A percentile compares a stretch with the other conserved stretches of the same genome.
Evolutionary conservation across 2,888 invertebrate species (phyloP).

Genomic region (Ganaspis brasiliensis): DNA sequence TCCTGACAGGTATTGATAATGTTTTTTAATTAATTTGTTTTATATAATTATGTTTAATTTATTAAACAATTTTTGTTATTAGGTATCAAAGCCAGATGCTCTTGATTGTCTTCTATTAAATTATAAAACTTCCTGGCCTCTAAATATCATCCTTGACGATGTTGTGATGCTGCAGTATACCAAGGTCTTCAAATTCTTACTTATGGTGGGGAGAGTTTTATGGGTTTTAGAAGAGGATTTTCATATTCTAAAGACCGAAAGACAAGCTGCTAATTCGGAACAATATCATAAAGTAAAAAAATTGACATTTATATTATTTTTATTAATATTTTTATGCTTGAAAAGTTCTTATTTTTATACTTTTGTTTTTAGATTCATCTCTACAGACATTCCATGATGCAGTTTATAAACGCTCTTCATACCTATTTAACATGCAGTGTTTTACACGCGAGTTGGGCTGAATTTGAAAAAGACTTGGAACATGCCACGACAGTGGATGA

Average conservation of each 20-base stretch:
- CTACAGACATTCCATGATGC: slow-evolving; percentile 88
- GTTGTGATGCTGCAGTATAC: slow-evolving; percentile 87
- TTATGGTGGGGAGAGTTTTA: slow-evolving; percentile 89
- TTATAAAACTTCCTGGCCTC: slow-evolving; percentile 89
- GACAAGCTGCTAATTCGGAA: slow-evolving; percentile 81
- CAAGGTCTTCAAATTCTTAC: slow-evolving; percentile 88
- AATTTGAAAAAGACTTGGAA: slow-evolving; percentile 86
- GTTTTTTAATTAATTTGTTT: no score
- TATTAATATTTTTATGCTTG: not conserved
- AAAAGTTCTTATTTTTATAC: slow-evolving; percentile 4
- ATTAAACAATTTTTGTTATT: slow-evolving; percentile 40
- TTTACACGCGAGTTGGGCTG: slow-evolving; percentile 88
- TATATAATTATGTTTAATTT: no score
- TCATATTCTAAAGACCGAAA: slow-evolving; percentile 84
- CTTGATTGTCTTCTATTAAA: slow-evolving; percentile 86
- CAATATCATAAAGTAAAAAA: slow-evolving; percentile 85
- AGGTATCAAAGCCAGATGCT: slow-evolving; percentile 83
- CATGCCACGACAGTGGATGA: slow-evolving; percentile 87
- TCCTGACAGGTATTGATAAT: no score
- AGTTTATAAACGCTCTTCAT: slow-evolving; percentile 88
- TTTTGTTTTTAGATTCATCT: slow-evolving; percentile 82
- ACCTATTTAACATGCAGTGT: slow-evolving; percentile 90
- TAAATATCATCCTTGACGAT: slow-evolving; percentile 88
- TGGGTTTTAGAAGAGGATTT: slow-evolving; percentile 89
- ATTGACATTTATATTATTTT: not conserved